Evolutionary conservation across 2,113 vertebrate species (phyloP).

Genomic region (Stegostoma tigrinum): DNA sequence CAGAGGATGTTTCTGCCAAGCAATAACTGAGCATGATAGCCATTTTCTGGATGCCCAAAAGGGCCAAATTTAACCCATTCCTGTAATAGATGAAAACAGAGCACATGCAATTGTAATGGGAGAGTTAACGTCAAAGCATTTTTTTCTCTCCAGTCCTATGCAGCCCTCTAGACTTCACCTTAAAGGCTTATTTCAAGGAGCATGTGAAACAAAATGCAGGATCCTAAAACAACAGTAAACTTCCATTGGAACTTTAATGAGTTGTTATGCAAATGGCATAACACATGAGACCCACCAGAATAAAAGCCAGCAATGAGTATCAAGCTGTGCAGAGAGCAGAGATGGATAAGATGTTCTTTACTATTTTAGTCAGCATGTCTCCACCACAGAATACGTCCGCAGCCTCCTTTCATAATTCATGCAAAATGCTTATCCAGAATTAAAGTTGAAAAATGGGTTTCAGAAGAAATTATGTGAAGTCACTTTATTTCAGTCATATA

Average conservation of each 20-base stretch:
- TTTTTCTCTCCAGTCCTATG: background rate
- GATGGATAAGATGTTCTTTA: background rate
- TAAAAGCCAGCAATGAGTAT: background rate
- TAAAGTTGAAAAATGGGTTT: background rate
- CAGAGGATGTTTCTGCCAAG: background rate
- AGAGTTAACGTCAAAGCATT: background rate
- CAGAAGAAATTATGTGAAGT: background rate
- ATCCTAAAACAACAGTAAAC: background rate
- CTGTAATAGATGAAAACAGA: background rate
- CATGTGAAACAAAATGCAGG: background rate
- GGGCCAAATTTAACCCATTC: background rate
- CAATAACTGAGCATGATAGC: background rate
- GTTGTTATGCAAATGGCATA: background rate
- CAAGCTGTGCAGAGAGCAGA: background rate
- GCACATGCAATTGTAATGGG: background rate
- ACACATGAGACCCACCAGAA: background rate
- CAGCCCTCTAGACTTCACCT: background rate
- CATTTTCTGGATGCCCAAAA: background rate
- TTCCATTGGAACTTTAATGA: background rate
- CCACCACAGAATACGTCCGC: background rate
- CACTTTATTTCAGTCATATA: background rate
- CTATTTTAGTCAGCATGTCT: background rate
- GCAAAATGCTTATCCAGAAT: background rate
- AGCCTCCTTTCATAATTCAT: background rate
- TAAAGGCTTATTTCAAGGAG: background rate